Conservation (phyloP, 1,140 invertebrate species). For the Lineus longissimus region DNA sequence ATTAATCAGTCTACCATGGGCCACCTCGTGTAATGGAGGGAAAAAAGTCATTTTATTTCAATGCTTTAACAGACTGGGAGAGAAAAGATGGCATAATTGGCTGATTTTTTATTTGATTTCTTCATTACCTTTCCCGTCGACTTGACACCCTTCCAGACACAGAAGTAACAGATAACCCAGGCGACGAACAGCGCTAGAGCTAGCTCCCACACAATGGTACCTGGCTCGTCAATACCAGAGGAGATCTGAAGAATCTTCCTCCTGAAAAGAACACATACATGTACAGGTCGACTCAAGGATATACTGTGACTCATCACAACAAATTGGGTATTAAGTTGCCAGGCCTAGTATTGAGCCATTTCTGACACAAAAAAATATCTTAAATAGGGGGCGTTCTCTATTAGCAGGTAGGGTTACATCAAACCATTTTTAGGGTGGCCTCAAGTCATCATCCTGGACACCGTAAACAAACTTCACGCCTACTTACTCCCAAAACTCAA, state of each 20-base stretch:
- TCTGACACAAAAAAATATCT: too few relatives aligned
- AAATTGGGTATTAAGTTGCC: not conserved
- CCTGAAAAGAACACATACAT: slow-evolving; percentile 4
- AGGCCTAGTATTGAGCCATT: too few relatives aligned
- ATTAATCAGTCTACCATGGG: too few relatives aligned
- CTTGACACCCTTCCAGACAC: slow-evolving; percentile 94
- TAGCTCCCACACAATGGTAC: slow-evolving; percentile 79
- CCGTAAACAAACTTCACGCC: not conserved
- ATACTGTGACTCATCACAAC: not conserved
- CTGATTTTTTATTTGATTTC: too few relatives aligned
- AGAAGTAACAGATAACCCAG: slow-evolving; percentile 91
- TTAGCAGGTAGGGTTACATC: too few relatives aligned
- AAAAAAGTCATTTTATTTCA: too few relatives aligned
- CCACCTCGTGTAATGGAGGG: too few relatives aligned
- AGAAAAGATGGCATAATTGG: too few relatives aligned
- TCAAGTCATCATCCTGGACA: slow-evolving; percentile 22
- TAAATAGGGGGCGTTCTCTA: too few relatives aligned
- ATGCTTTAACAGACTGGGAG: too few relatives aligned
- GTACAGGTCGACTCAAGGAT: not conserved
- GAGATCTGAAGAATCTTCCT: slow-evolving; percentile 25
- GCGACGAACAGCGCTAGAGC: slow-evolving; percentile 77
- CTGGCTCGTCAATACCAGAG: slow-evolving; percentile 44
- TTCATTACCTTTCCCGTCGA: slow-evolving; percentile 76
- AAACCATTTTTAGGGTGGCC: too few relatives aligned
- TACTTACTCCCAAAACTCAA: slow-evolving; percentile 15